A percentile compares a stretch with the other conserved stretches of the same genome.
Evolutionary conservation across 2,113 vertebrate species (phyloP).

Genomic region (Empidonax alnorum): DNA sequence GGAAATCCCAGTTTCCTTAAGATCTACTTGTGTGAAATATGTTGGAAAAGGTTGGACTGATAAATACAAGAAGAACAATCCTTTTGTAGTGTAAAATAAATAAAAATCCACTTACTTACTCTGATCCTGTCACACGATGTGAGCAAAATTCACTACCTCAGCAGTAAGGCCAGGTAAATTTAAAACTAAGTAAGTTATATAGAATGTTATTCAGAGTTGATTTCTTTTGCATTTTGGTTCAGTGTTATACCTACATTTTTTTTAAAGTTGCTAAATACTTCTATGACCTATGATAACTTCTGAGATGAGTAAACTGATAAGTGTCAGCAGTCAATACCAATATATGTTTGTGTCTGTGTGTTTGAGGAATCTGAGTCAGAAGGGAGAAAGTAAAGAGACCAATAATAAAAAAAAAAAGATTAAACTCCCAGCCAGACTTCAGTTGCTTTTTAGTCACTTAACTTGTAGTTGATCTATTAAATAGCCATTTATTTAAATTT

Average conservation of each 20-base stretch:
- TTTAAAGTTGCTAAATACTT: background rate
- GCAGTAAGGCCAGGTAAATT: background rate
- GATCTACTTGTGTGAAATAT: background rate
- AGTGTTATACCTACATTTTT: background rate
- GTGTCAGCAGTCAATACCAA: background rate
- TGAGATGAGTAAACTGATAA: background rate
- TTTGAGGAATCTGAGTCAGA: background rate
- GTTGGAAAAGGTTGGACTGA: background rate
- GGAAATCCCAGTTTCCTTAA: background rate
- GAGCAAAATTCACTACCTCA: background rate
- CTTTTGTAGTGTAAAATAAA: background rate
- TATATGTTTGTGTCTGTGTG: background rate
- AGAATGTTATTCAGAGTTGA: background rate
- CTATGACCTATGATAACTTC: background rate
- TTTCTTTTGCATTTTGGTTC: background rate
- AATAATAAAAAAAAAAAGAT: background rate
- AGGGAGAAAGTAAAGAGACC: background rate
- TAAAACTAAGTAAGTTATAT: background rate
- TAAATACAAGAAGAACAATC: background rate
- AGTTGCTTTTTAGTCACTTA: background rate
- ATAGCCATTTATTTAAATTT: background rate
- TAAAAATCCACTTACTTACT: background rate
- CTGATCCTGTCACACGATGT: background rate
- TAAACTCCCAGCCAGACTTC: background rate
- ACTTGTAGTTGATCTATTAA: background rate